These are phyloP conservation scores for Chironomus tepperi DNA, from an alignment of 1,140 invertebrate species.

Conservation along the genomic window DNA sequence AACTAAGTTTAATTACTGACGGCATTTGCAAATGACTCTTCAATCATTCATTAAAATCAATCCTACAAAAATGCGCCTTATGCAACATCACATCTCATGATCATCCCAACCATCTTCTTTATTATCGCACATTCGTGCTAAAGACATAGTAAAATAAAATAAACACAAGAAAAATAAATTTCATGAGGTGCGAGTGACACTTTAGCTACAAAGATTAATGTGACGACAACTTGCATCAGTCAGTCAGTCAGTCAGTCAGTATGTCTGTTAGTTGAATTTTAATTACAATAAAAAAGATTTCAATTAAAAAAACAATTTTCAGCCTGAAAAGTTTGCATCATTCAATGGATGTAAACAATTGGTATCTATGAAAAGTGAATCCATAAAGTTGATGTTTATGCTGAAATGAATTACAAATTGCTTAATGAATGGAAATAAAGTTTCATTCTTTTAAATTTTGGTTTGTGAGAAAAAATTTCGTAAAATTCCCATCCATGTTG, in stretches of 20 bases:
- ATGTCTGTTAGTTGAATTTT: not conserved
- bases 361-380: not conserved
- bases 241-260: too few relatives aligned
- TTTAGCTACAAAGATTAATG: not conserved
- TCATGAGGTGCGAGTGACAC: not conserved
- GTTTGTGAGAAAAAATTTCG: not conserved
- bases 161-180: not conserved
- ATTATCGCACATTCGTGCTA: too few relatives aligned
- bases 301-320: not conserved
- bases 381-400: not conserved
- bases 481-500: not conserved
- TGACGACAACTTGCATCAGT: not conserved
- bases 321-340: too few relatives aligned
- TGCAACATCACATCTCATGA: too few relatives aligned
- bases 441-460: not conserved
- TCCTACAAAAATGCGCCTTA: too few relatives aligned
- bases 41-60: too few relatives aligned
- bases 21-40: too few relatives aligned
- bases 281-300: not conserved
- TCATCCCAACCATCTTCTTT: too few relatives aligned
- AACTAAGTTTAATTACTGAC: too few relatives aligned
- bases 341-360: not conserved
- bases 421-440: too few relatives aligned
- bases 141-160: too few relatives aligned
- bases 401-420: conserved; percentile 5